These are phyloP conservation scores for Parascotia fuliginaria DNA, from an alignment of 2,888 invertebrate genomes.

Conservation along the genomic window DNA sequence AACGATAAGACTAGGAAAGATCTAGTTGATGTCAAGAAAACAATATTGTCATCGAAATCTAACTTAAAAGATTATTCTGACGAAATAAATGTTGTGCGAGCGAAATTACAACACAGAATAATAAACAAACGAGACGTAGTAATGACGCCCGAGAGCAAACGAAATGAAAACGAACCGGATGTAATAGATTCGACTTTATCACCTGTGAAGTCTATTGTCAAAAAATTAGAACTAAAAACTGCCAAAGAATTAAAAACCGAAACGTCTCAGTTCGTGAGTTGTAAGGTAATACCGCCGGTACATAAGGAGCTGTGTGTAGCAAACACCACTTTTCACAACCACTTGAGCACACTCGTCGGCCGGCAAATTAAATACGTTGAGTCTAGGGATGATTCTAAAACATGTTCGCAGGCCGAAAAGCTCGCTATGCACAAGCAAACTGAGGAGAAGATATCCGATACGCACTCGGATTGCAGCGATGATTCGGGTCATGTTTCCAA, in stretches of 20 bases:
- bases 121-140: slow-evolving; percentile 75
- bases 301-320: slow-evolving; percentile 81
- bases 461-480: slow-evolving; percentile 90
- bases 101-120: slow-evolving; percentile 80
- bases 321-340: slow-evolving; percentile 80
- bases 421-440: slow-evolving; percentile 69
- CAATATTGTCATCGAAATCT: slow-evolving; percentile 62
- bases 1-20: slow-evolving; percentile 77
- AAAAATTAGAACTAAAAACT: slow-evolving; percentile 80
- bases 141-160: slow-evolving; percentile 61
- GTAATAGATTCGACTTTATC: slow-evolving; percentile 73
- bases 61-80: slow-evolving; percentile 78
- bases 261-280: slow-evolving; percentile 69
- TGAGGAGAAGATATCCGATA: slow-evolving; percentile 84
- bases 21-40: slow-evolving; percentile 68
- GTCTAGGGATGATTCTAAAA: slow-evolving; percentile 73
- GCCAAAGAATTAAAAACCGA: slow-evolving; percentile 77
- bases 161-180: slow-evolving; percentile 66
- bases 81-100: slow-evolving; percentile 81
- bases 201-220: slow-evolving; percentile 81
- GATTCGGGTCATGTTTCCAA: slow-evolving; percentile 94
- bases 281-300: slow-evolving; percentile 79
- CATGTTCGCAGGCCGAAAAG: slow-evolving; percentile 71
- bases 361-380: slow-evolving; percentile 79
- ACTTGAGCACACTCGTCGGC: slow-evolving; percentile 83